phyloP scores from a whole-genome alignment of 1,140 invertebrate genomes.

The Pentalonia nigronervosa region DNA sequence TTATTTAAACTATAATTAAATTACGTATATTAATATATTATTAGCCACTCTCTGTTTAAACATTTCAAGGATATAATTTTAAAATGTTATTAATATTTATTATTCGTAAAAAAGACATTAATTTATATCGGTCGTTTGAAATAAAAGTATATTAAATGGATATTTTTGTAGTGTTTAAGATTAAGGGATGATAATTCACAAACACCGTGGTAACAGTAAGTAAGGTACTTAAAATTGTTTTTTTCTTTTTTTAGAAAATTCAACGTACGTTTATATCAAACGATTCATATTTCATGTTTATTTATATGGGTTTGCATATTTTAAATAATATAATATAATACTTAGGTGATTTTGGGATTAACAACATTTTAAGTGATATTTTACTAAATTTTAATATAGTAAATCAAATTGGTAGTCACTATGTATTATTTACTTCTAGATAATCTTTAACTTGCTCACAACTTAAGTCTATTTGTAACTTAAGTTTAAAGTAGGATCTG shows the following conservation, averaged over 20 bases:
- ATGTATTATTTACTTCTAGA: conserved; percentile 24
- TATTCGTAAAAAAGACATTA: background rate
- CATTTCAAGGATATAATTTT: background rate
- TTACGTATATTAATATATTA: background rate
- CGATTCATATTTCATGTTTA: background rate
- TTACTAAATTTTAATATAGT: background rate
- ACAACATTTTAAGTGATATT: conserved; percentile 32
- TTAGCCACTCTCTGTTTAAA: background rate
- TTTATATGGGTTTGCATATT: background rate
- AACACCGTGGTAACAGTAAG: background rate
- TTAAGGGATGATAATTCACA: background rate
- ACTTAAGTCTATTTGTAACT: conserved; percentile 16
- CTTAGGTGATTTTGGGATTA: conserved; percentile 20
- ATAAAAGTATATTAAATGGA: conserved; percentile 4
- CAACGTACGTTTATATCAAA: background rate
- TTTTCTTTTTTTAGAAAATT: background rate
- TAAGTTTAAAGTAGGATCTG: background rate
- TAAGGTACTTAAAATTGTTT: background rate
- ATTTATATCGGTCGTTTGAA: conserved; percentile 18
- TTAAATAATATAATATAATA: conserved; percentile 19
- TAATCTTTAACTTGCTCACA: conserved; percentile 49
- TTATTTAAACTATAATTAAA: conserved; percentile 5
- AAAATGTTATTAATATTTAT: conserved; percentile 11
- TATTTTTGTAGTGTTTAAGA: background rate
- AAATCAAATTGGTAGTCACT: background rate